These are phyloP conservation scores for Ficedula albicollis DNA, from an alignment of 2,797 vertebrate genomes.

Conservation along the genomic window DNA sequence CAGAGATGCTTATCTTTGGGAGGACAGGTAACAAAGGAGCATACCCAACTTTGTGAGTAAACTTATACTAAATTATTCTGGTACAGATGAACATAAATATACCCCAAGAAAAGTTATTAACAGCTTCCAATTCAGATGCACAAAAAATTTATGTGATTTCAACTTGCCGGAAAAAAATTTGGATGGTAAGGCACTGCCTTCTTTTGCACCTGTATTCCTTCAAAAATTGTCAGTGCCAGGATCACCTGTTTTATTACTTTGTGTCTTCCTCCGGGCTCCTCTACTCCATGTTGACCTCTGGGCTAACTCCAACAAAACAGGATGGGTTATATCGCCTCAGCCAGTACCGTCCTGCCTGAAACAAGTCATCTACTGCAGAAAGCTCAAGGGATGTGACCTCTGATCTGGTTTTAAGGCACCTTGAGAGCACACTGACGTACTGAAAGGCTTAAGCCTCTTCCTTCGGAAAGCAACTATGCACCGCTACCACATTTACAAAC, in stretches of 20 bases:
- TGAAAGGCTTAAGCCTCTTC: not conserved
- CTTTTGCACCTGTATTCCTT: not conserved
- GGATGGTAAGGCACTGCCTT: fast-evolving
- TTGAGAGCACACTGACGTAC: fast-evolving
- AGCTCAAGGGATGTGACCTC: not conserved
- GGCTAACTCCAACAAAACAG: not conserved
- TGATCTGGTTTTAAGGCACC: not conserved
- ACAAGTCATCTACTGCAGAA: not conserved
- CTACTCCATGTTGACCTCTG: not conserved
- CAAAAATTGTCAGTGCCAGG: not conserved
- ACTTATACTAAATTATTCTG: not conserved
- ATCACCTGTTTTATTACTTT: not conserved
- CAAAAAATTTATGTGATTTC: not conserved
- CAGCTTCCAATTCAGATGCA: not conserved
- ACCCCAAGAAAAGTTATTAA: not conserved
- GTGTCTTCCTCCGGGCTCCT: not conserved
- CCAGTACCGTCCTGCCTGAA: not conserved
- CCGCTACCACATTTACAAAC: not conserved
- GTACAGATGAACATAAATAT: not conserved
- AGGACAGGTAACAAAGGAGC: not conserved
- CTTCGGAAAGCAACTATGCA: fast-evolving
- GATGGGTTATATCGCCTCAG: fast-evolving
- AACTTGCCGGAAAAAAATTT: not conserved
- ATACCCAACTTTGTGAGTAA: not conserved
- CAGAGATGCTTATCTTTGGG: not conserved